A percentile compares a stretch with the other conserved stretches of the same genome.
phyloP scores from a whole-genome alignment of 2,113 vertebrate genomes.

The Enhydra lutris region DNA sequence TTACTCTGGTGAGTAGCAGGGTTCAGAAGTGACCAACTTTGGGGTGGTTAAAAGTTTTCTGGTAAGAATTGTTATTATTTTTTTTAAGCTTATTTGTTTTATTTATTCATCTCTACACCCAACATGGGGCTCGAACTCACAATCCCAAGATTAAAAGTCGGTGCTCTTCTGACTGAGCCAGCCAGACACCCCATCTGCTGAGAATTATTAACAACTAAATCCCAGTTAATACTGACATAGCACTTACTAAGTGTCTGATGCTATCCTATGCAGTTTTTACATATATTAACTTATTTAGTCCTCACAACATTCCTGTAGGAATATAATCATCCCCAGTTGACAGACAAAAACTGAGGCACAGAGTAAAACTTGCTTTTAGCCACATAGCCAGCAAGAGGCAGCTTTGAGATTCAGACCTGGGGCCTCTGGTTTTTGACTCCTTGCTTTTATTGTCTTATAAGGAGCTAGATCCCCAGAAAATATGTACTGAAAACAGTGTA shows the following conservation, averaged over 20 bases:
- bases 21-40: neutral
- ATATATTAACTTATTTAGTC: neutral
- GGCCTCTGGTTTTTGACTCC: neutral
- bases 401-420: neutral
- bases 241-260: neutral
- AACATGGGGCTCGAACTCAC: neutral
- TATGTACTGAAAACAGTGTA: neutral
- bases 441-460: neutral
- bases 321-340: neutral
- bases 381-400: neutral
- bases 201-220: neutral
- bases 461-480: neutral
- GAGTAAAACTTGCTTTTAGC: neutral
- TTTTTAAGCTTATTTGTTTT: neutral
- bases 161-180: neutral
- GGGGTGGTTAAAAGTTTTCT: neutral
- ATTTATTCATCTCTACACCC: neutral
- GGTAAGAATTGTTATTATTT: neutral
- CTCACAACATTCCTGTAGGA: neutral
- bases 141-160: neutral
- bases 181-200: neutral
- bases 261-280: neutral
- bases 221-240: neutral
- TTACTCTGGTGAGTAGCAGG: neutral
- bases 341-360: neutral